A percentile compares a stretch with the other conserved stretches of the same genome.
phyloP scores from a whole-genome alignment of 2,888 invertebrate genomes.

The Gnatocerus cornutus region DNA sequence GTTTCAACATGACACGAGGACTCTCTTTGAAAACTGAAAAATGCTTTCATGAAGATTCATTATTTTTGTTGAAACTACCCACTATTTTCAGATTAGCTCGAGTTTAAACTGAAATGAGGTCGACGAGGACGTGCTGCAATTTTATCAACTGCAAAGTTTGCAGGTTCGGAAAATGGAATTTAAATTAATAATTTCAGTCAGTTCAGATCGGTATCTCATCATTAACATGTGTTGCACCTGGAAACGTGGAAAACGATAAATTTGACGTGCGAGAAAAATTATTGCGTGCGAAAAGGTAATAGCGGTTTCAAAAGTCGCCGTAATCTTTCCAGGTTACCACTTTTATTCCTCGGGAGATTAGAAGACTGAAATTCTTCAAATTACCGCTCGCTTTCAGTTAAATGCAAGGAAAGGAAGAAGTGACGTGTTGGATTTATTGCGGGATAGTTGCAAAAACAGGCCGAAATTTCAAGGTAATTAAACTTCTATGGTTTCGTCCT shows the following conservation, averaged over 20 bases:
- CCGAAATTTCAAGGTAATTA: too few relatives aligned
- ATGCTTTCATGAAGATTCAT: slow-evolving; percentile 1
- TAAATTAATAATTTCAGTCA: too few relatives aligned
- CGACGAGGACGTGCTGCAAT: neutral
- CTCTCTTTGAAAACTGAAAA: slow-evolving; percentile 28
- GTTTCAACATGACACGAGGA: slow-evolving; percentile 20
- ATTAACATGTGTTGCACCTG: neutral
- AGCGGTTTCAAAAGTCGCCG: neutral
- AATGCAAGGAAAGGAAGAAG: neutral
- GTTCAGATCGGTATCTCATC: neutral
- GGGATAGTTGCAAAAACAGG: too few relatives aligned
- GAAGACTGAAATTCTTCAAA: too few relatives aligned
- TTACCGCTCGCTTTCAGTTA: neutral
- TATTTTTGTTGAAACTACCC: slow-evolving; percentile 4
- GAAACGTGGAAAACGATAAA: neutral
- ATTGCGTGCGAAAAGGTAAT: neutral
- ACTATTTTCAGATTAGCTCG: neutral
- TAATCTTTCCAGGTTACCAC: neutral
- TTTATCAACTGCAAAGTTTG: neutral
- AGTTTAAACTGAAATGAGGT: slow-evolving; percentile 5
- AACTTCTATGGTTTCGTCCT: too few relatives aligned
- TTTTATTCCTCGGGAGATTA: too few relatives aligned
- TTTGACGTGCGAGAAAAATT: neutral
- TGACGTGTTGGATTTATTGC: too few relatives aligned
- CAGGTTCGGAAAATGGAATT: too few relatives aligned